These are phyloP conservation scores for Pterostichus niger DNA, from an alignment of 2,888 invertebrate species.

Conservation along the genomic window DNA sequence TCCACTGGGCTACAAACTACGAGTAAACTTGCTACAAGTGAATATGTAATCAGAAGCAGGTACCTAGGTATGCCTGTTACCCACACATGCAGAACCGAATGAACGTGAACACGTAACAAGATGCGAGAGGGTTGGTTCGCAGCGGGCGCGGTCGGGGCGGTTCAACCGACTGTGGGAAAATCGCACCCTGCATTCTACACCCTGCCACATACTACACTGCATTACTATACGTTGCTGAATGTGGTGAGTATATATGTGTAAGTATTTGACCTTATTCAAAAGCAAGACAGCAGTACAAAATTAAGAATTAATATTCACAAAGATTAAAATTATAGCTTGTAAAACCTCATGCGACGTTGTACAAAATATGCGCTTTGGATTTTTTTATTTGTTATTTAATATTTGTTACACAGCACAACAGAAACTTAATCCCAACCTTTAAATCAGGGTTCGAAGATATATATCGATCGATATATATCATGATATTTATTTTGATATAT, in stretches of 20 bases:
- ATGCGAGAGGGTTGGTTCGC: conserved; percentile 33
- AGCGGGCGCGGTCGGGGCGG: conserved; percentile 39
- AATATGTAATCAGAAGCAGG: background rate
- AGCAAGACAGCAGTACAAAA: no score
- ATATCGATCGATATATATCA: no score
- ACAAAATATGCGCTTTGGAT: no score
- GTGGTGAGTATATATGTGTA: background rate
- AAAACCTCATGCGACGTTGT: no score
- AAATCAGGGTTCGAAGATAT: no score
- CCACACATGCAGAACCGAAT: background rate
- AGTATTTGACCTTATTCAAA: background rate
- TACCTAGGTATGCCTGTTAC: background rate
- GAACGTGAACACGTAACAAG: background rate
- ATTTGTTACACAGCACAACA: no score
- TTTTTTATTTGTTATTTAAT: no score
- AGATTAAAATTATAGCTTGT: no score
- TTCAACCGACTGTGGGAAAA: conserved; percentile 61
- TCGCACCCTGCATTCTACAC: conserved; percentile 51
- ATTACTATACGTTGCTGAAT: background rate
- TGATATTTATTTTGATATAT: no score
- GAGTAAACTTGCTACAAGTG: background rate
- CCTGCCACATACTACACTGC: background rate
- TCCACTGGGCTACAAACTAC: no score
- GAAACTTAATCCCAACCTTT: no score
- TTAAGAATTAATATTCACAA: no score